phyloP scores from a whole-genome alignment of 2,888 invertebrate genomes.

The Carcina quercana region DNA sequence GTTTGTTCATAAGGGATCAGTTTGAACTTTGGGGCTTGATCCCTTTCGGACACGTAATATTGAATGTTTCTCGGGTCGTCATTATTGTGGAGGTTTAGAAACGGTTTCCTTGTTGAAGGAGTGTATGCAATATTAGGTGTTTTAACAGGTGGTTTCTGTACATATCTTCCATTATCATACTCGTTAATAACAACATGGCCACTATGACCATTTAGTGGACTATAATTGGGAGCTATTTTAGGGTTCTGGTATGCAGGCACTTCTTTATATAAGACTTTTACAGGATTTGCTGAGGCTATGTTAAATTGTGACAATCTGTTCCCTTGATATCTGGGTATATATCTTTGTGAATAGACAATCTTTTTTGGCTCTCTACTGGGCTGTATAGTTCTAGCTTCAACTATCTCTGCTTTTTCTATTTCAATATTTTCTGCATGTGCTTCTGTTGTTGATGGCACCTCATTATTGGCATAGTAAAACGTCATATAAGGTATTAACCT shows the following conservation, averaged over 20 bases:
- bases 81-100: conserved; percentile 37
- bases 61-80: conserved; percentile 41
- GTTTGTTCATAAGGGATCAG: conserved; percentile 68
- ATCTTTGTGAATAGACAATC: conserved; percentile 42
- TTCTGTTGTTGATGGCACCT: conserved; percentile 49
- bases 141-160: conserved; percentile 38
- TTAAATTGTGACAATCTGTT: conserved; percentile 63
- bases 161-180: conserved; percentile 33
- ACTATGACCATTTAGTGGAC: conserved; percentile 32
- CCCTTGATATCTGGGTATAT: conserved; percentile 63
- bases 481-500: conserved; percentile 89
- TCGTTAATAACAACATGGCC: no score
- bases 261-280: conserved; percentile 53
- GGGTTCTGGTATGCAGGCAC: conserved; percentile 35
- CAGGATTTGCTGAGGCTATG: conserved; percentile 62
- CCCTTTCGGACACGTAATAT: conserved; percentile 55
- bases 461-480: conserved; percentile 81
- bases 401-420: conserved; percentile 58
- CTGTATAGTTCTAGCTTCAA: conserved; percentile 38
- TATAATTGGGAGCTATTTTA: conserved; percentile 38
- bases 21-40: conserved; percentile 51
- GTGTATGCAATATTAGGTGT: conserved; percentile 30
- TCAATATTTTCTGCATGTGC: conserved; percentile 42
- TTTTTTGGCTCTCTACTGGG: conserved; percentile 46
- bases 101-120: conserved; percentile 41